Base-by-base conservation (phyloP, 2,113 vertebrate genomes). In the Coryphaenoides rupestris region DNA sequence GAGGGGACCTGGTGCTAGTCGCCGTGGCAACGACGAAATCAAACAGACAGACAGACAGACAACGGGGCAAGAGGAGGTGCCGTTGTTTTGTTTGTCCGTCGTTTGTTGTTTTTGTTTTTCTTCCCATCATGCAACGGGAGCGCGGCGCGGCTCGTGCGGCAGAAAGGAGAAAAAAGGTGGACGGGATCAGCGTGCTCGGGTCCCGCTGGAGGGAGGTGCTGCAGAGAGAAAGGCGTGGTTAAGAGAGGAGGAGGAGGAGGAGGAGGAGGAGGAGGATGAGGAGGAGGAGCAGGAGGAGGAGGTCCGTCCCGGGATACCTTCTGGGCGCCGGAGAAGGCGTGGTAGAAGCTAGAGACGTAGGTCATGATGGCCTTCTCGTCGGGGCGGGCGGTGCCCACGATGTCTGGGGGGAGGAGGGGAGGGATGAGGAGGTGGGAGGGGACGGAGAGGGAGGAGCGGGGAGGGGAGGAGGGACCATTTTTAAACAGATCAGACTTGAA, bases 291-390 rank as follows among this genome's bases (percentile, higher is more conserved):
- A 87, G 81, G 57, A 45, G 79, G 81, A 21, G 28, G 81, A 78
- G 83, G 87, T 88, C 92, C 87, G 90, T 93, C 95, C 93, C 89
- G 85, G 3, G 92, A 94, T 98, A 98, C 97, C 96, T 99, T 99
- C 94, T 98, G 97, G 83, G 97, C 97, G 92, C 97, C 96, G 61
- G 97, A 99, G 93, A 99, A 99, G 92, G 97, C 96, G 73, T 99
- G 97, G 94, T 99, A 99, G 94, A 99, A 99, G 90, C 97, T 98
- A 93, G 97, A 99, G 88, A 99, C 96, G 73, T 99, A 98, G 90
- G 97, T 99, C 97, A 98, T 99, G 93, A 99, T 98, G 87, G 96
- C 96, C 84, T 99, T 99, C 90, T 99, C 96, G 73, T 99, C 97
- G 7, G 97, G 97, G 71, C 97, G 96, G 84, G 96, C 96, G 4